Conservation (phyloP, 2,113 vertebrate species). For the Corythornis madagascariensis region DNA sequence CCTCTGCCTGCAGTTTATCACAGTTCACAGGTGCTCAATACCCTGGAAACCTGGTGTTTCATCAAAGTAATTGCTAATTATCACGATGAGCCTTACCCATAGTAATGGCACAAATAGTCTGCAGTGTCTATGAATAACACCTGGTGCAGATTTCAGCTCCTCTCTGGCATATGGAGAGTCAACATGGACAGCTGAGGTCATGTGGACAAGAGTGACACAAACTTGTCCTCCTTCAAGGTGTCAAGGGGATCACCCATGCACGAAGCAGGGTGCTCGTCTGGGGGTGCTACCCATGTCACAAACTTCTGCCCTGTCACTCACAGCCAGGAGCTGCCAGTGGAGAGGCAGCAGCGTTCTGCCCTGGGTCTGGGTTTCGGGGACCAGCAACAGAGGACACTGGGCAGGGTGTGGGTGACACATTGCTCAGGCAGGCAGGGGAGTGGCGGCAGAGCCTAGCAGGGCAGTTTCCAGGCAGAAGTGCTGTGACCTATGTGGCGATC, state of each 20-base stretch:
- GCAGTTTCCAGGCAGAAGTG: not conserved
- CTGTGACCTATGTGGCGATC: not conserved
- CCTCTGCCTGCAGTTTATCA: not conserved
- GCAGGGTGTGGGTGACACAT: not conserved
- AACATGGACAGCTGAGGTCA: accelerated
- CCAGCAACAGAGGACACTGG: not conserved
- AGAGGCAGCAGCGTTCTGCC: not conserved
- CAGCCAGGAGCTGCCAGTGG: not conserved
- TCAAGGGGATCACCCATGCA: not conserved
- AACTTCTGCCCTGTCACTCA: not conserved
- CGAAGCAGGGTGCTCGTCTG: not conserved
- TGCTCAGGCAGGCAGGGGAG: not conserved
- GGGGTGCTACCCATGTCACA: accelerated
- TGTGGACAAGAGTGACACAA: not conserved
- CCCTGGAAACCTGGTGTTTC: not conserved
- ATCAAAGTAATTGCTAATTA: not conserved
- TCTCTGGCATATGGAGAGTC: not conserved
- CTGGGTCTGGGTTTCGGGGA: not conserved
- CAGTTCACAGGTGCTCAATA: accelerated
- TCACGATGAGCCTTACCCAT: not conserved
- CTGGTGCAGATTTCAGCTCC: not conserved
- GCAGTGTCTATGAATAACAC: not conserved
- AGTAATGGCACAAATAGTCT: not conserved
- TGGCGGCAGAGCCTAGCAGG: not conserved
- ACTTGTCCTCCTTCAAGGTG: accelerated